Conservation (phyloP, 2,888 invertebrate species). For the Machimus atricapillus region DNA sequence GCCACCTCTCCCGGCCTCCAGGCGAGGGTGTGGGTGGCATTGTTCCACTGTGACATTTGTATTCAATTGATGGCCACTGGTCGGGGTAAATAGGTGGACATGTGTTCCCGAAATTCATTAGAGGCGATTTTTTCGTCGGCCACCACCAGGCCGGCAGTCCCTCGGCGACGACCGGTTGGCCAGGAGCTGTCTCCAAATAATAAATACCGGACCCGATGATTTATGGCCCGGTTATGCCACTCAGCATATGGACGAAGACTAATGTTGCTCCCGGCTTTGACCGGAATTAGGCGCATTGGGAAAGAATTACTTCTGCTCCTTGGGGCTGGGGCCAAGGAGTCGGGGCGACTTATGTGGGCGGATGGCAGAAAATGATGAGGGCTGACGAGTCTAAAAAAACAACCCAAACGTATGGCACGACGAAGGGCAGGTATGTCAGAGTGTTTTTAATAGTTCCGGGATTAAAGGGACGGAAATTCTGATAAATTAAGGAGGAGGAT, state of each 20-base stretch:
- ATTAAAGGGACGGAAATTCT: background rate
- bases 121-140: conserved; percentile 9
- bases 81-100: conserved; percentile 48
- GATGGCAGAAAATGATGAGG: background rate
- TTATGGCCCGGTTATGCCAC: conserved; percentile 47
- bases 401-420: background rate
- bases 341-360: background rate
- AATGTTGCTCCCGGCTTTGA: conserved; percentile 43
- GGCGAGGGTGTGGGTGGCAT: background rate
- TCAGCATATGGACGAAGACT: conserved; percentile 48
- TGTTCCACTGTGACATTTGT: conserved; percentile 46
- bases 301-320: conserved; percentile 29
- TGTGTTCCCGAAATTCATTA: conserved; percentile 48
- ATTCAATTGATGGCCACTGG: conserved; percentile 47
- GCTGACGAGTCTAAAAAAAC: background rate
- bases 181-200: conserved; percentile 46
- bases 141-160: background rate
- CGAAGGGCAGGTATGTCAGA: background rate
- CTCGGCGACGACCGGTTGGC: background rate
- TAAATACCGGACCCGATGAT: conserved; percentile 47
- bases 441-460: background rate
- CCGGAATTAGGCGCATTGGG: conserved; percentile 35
- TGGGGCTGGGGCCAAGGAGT: background rate
- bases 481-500: background rate
- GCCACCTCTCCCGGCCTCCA: background rate